Evolutionary conservation across 2,888 invertebrate genomes (phyloP), one percentile per base, ranked within the genome.

Genomic region (Megamerina dolium): DNA sequence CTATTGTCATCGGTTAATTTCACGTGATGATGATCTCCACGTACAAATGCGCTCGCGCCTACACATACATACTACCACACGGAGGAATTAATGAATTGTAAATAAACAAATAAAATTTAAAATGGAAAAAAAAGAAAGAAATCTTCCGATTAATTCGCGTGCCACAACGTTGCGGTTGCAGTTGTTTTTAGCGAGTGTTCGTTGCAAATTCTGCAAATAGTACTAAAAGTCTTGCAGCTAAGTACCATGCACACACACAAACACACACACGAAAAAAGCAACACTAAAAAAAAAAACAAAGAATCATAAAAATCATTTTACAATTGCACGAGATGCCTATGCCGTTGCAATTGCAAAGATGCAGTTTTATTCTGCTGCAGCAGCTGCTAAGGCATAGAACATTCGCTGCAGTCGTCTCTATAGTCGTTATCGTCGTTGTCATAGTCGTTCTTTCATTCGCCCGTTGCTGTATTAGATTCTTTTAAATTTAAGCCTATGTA

Each of bases 121-220:
- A n/a, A n/a, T n/a, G n/a, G n/a, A 9, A 26, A 26, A 26, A 2
- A 26, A 26, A 36, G 41, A 35, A 21, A 41, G 32, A 32, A 37
- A 49, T 53, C 49, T 49, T 53, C 59, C 64, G 64, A 58, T 61
- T 52, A 59, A 57, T 61, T 64, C 67, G 67, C 65, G 67, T 65
- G 67, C 64, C 65, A 65, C 65, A 64, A 65, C 65, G 59, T 65
- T 64, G 62, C 65, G 66, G 66, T 60, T 66, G 65, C 66, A 65
- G 66, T 65, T 66, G 66, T 65, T 63, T 64, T 59, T 61, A 61
- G 66, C 67, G 65, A 65, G 67, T 65, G 65, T 59, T 66, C 67
- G 63, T 62, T 66, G 67, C 67, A 64, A 62, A 59, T 63, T 63
- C 62, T 60, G 64, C 64, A 65, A 64, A 61, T 63, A 63, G 57